Base-by-base conservation (phyloP, 2,797 vertebrate species). In the Denticeps clupeoides region DNA sequence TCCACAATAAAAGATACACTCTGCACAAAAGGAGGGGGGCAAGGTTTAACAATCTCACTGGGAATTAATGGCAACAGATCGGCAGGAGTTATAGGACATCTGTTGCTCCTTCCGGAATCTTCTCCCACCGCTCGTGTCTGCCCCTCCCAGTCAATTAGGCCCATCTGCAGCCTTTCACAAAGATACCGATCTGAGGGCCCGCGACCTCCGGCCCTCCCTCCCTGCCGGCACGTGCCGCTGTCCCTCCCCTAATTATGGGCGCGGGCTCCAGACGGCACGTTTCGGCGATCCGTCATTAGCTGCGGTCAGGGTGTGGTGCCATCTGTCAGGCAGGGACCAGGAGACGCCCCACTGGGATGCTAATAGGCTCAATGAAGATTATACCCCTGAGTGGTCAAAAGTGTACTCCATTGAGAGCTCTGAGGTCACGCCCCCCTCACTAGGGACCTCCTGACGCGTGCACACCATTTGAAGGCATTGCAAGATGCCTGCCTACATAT, bases 361-460 rank as follows among this genome's bases (percentile, higher is more conserved):
- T 83, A 83, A 85, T 80, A 74, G 79, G 77, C 75, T 83, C 69
- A 80, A 62, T 72, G 65, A 47, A 69, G 77, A 78, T 84, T 78
- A 78, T 45, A 69, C 51, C 38, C 64, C 45, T n/a, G n/a, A n/a
- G n/a, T n/a, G n/a, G n/a, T n/a, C n/a, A n/a, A n/a, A n/a, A n/a
- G n/a, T n/a, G n/a, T n/a, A n/a, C n/a, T n/a, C n/a, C n/a, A n/a
- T n/a, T n/a, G n/a, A n/a, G n/a, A n/a, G n/a, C n/a, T n/a, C n/a
- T n/a, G n/a, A n/a, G n/a, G n/a, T n/a, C 29, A 2, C 28, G n/a
- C 33, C 9, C 7, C 15, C 7, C 15, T 8, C 3, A 7, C 7
- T 15, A 15, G 32, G 33, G 33, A 8, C 9, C 7, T 5, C n/a
- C 33, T 37, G 33, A 38, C 35, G 35, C 18, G 18, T 38, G 35